A percentile compares a stretch with the other conserved stretches of the same genome.
Conservation (phyloP, 1,140 invertebrate genomes). For the Anoplolepis gracilipes region DNA sequence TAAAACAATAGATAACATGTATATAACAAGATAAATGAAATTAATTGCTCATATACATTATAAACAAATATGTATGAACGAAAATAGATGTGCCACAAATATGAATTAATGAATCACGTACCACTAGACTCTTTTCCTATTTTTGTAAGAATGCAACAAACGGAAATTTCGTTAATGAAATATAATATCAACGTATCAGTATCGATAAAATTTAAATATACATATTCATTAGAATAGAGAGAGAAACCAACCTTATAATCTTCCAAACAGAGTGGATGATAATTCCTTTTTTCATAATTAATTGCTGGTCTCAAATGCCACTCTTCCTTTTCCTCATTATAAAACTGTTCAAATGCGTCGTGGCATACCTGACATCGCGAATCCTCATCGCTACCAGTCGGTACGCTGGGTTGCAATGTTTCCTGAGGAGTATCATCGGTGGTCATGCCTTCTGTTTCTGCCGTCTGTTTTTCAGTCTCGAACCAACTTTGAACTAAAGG, state of each 20-base stretch:
- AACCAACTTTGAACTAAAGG: constrained; percentile 94
- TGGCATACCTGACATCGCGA: constrained; percentile 94
- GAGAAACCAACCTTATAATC: constrained; percentile 91
- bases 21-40: not conserved
- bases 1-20: not conserved
- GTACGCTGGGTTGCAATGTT: constrained; percentile 87
- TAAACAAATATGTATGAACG: not conserved
- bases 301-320: constrained; percentile 97
- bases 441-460: constrained; percentile 84
- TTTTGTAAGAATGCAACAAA: constrained; percentile 79
- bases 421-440: constrained; percentile 85
- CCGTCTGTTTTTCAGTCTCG: constrained; percentile 90
- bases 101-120: constrained; percentile 79
- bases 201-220: constrained; percentile 43
- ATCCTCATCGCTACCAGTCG: constrained; percentile 88
- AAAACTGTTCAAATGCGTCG: constrained; percentile 97
- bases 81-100: constrained; percentile 57
- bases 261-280: constrained; percentile 96
- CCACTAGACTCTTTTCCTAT: constrained; percentile 84
- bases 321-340: constrained; percentile 97
- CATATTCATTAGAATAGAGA: not conserved
- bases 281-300: constrained; percentile 91
- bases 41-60: not conserved
- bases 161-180: constrained; percentile 71
- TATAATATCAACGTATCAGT: constrained; percentile 1